Evolutionary conservation across 2,888 invertebrate species (phyloP), one percentile per base, ranked within the genome.

Genomic region (Drosophila tripunctata): DNA sequence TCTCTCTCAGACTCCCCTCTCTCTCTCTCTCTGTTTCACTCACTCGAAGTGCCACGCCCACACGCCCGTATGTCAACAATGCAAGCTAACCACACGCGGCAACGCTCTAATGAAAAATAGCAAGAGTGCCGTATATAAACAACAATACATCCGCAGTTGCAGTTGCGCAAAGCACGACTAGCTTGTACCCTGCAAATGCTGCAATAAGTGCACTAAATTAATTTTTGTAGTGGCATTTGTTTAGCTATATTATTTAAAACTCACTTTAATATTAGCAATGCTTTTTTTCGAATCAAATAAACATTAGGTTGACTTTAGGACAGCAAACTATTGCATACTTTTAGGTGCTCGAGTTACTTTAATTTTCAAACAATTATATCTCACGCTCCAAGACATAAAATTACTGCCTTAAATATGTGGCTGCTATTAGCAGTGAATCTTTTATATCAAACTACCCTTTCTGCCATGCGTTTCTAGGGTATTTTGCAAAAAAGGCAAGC

Each of bases 21-120:
- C 19, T 40, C 17, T 4, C 12, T 10, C 8, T n/a, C 31, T n/a
- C 19, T 15, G 30, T 27, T 24, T 15, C 19, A 33, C 15, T 17
- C 50, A 12, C 30, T 36, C 44, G n/a, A 17, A 27, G 4, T 40
- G 40, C 36, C 56, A 48, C 48, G 15, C 62, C 27, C 60, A 58
- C 61, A 36, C 35, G 38, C 51, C 50, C 51, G 47, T 60, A 51
- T 69, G 75, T 63, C 72, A 77, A 72, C 76, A 71, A 67, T 76
- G 75, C 76, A 76, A 68, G 62, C 70, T 70, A 79, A 86, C 81
- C 86, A 58, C 81, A 77, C 67, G 67, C 81, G 50, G 41, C 24
- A 73, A 45, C 54, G 57, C 67, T 72, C 75, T 81, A 84, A 83
- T 87, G 75, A 87, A 86, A 83, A 82, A 83, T 78, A 83, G 78